phyloP scores from a whole-genome alignment of 1,140 invertebrate species.

The Olivierus martensii region DNA sequence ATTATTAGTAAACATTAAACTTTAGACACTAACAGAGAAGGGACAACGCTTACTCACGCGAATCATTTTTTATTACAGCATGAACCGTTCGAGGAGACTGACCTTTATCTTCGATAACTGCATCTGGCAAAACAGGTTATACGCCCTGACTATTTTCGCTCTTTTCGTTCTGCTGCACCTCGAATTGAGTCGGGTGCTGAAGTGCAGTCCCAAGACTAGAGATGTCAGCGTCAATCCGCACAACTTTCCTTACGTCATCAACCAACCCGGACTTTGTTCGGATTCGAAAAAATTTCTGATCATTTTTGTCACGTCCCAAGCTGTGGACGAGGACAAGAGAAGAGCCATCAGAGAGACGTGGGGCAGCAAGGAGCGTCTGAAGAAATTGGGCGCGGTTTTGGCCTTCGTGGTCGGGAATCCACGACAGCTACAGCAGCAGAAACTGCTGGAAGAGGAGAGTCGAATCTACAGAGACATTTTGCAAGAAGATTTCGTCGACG shows the following conservation, averaged over 20 bases:
- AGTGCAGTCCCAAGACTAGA: too few relatives aligned
- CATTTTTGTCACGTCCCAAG: neutral
- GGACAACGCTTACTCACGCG: too few relatives aligned
- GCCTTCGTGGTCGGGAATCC: conserved; percentile 1
- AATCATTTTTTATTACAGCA: too few relatives aligned
- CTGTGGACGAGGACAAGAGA: neutral
- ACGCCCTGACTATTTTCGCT: too few relatives aligned
- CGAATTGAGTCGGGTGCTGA: too few relatives aligned
- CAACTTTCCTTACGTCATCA: neutral
- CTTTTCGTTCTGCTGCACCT: too few relatives aligned
- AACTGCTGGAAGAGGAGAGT: conserved; percentile 1
- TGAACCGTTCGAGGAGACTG: too few relatives aligned
- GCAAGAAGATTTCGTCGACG: conserved; percentile 10
- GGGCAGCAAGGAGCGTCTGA: conserved; percentile 30
- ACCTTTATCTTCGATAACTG: too few relatives aligned
- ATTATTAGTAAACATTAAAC: too few relatives aligned
- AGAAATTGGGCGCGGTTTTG: neutral
- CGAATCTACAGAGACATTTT: conserved; percentile 24
- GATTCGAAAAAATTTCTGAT: neutral
- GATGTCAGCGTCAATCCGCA: too few relatives aligned
- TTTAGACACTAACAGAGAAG: too few relatives aligned
- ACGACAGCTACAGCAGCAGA: neutral
- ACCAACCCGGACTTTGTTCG: neutral
- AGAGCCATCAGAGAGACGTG: conserved; percentile 41
- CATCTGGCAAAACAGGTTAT: too few relatives aligned